Conservation (phyloP, 1,140 invertebrate species). For the Drosophila rhopaloa region DNA sequence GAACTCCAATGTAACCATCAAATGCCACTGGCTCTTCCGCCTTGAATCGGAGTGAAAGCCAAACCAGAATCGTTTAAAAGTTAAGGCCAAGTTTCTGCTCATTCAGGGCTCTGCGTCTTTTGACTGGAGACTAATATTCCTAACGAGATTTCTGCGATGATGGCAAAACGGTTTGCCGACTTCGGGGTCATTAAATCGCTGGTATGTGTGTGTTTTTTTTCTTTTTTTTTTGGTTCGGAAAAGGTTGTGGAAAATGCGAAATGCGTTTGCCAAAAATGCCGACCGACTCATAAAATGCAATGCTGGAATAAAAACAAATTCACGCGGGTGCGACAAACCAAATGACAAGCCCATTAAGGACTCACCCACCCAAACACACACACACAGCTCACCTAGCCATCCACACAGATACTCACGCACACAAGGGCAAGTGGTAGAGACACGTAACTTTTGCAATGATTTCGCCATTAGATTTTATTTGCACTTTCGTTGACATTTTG, state of each 20-base stretch:
- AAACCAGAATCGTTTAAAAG: conserved; percentile 35
- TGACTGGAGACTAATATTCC: conserved; percentile 24
- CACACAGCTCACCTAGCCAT: conserved; percentile 18
- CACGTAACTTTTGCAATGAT: conserved; percentile 73
- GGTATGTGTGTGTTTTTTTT: conserved; percentile 10
- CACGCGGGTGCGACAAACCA: conserved; percentile 80
- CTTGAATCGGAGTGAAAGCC: conserved; percentile 20
- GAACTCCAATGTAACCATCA: neutral
- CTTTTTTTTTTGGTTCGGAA: conserved; percentile 2
- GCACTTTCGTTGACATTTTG: conserved; percentile 80
- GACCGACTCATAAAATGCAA: conserved; percentile 77
- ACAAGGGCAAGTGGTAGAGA: neutral
- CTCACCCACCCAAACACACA: conserved; percentile 24
- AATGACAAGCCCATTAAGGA: conserved; percentile 75
- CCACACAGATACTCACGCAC: conserved; percentile 12
- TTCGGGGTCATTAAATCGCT: conserved; percentile 35
- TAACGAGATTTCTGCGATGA: conserved; percentile 37
- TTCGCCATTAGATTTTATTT: conserved; percentile 81
- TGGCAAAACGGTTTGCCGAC: conserved; percentile 34
- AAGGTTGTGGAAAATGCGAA: conserved; percentile 35
- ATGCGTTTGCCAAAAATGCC: conserved; percentile 63
- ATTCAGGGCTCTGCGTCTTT: conserved; percentile 14
- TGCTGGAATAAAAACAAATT: conserved; percentile 80
- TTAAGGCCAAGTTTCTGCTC: conserved; percentile 15
- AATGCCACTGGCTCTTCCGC: conserved; percentile 8